Conservation (phyloP, 1,140 invertebrate genomes). For the Brachystomella parvula region DNA sequence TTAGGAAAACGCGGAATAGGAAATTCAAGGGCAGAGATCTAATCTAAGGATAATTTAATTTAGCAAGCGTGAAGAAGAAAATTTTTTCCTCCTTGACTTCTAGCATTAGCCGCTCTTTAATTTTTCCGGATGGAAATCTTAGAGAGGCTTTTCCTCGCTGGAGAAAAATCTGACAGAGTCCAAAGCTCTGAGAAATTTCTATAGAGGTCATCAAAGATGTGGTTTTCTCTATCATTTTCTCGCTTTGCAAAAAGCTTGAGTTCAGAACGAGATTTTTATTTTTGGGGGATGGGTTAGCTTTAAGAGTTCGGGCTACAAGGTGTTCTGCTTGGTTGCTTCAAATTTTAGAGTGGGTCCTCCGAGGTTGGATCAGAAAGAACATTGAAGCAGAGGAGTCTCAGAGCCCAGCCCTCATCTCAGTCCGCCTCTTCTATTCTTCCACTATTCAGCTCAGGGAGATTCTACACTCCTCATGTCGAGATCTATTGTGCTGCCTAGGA, state of each 20-base stretch:
- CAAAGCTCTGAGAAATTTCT: no score
- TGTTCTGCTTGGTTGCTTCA: conserved; percentile 10
- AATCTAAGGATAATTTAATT: conserved; percentile 5
- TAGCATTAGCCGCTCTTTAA: background rate
- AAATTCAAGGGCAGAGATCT: background rate
- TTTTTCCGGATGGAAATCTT: conserved; percentile 4
- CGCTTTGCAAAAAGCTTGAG: no score
- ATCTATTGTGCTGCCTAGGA: background rate
- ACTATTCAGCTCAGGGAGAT: background rate
- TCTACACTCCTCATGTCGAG: background rate
- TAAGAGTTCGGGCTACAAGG: background rate
- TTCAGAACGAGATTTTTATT: no score
- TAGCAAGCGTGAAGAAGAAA: background rate
- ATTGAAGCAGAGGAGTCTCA: background rate
- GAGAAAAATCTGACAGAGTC: no score
- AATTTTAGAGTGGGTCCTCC: background rate
- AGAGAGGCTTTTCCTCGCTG: no score
- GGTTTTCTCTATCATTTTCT: no score
- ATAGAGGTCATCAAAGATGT: no score
- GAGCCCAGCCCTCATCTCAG: conserved; percentile 10
- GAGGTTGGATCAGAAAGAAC: conserved; percentile 9
- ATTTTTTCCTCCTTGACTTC: background rate
- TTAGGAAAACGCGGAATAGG: background rate
- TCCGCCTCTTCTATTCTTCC: background rate
- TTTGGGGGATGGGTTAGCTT: background rate